Conservation (phyloP, 2,113 vertebrate species). For the Phylloscopus whistleri region DNA sequence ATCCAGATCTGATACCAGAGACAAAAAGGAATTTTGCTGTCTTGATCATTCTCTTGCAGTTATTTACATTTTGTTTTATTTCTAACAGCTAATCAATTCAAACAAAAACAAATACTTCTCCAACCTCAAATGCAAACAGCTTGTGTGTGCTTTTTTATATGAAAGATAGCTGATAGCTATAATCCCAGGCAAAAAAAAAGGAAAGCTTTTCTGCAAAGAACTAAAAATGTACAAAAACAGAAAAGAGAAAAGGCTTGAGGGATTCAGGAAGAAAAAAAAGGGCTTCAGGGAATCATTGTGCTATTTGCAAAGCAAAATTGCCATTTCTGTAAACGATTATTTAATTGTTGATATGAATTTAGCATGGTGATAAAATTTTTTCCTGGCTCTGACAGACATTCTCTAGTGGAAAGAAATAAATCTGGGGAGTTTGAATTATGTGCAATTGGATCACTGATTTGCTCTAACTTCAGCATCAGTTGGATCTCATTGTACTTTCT, state of each 20-base stretch:
- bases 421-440: constrained; percentile 54
- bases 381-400: constrained; percentile 50
- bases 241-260: neutral
- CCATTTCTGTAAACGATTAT: constrained; percentile 32
- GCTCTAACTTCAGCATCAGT: neutral
- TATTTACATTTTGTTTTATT: constrained; percentile 29
- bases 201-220: neutral
- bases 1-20: constrained; percentile 13
- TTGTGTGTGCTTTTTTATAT: neutral
- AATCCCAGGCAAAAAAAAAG: neutral
- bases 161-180: neutral
- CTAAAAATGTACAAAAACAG: neutral
- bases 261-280: neutral
- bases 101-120: constrained; percentile 23
- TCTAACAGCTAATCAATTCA: constrained; percentile 55
- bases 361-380: constrained; percentile 57
- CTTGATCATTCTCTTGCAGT: constrained; percentile 3
- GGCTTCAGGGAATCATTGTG: constrained; percentile 40
- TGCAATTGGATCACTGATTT: constrained; percentile 35
- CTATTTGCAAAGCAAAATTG: constrained; percentile 53
- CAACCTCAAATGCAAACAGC: neutral
- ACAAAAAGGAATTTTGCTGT: constrained; percentile 1
- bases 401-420: constrained; percentile 47
- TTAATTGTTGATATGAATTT: constrained; percentile 67
- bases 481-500: constrained; percentile 11